Percentiles rank a stretch among this genome's conserved stretches.
Evolutionary conservation across 2,797 vertebrate genomes (phyloP).

Genomic region (Melanotaenia pygmaea): DNA sequence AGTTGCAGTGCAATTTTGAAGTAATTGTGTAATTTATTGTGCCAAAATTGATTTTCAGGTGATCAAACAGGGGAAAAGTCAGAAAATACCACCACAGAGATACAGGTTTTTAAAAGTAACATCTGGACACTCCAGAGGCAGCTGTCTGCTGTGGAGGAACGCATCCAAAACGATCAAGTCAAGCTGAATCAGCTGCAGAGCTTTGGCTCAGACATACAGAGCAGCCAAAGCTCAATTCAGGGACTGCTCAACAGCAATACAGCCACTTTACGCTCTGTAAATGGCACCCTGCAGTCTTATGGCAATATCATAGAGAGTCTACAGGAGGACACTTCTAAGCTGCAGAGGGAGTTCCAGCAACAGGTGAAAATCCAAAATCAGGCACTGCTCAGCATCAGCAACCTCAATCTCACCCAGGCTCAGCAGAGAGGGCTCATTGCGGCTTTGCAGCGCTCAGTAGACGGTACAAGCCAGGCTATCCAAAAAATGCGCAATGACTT

Average conservation of each 20-base stretch:
- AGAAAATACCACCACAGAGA: constrained; percentile 90
- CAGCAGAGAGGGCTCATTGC: constrained; percentile 89
- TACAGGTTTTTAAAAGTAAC: constrained; percentile 91
- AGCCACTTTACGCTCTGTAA: constrained; percentile 87
- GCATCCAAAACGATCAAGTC: constrained; percentile 88
- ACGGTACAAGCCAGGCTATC: constrained; percentile 89
- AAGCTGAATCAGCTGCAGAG: constrained; percentile 90
- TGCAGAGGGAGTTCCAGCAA: constrained; percentile 90
- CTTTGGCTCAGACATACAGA: constrained; percentile 85
- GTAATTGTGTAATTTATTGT: constrained; percentile 6
- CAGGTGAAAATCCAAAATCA: constrained; percentile 88
- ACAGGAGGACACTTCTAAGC: constrained; percentile 87
- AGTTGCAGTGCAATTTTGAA: neutral
- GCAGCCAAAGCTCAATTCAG: constrained; percentile 89
- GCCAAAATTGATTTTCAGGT: constrained; percentile 76
- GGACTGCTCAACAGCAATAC: constrained; percentile 87
- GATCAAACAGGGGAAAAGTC: constrained; percentile 92
- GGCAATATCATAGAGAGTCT: constrained; percentile 86
- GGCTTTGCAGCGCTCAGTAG: constrained; percentile 89
- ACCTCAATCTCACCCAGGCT: constrained; percentile 92
- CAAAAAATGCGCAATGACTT: constrained; percentile 91
- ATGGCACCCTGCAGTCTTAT: constrained; percentile 90
- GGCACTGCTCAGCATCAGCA: constrained; percentile 87
- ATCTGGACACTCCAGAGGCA: constrained; percentile 90
- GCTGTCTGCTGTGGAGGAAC: constrained; percentile 88